Evolutionary conservation across 35 echinoderm and acorn worm species (phyloP), one percentile per base, ranked within the genome.

Genomic region (Ptychodera flava): DNA sequence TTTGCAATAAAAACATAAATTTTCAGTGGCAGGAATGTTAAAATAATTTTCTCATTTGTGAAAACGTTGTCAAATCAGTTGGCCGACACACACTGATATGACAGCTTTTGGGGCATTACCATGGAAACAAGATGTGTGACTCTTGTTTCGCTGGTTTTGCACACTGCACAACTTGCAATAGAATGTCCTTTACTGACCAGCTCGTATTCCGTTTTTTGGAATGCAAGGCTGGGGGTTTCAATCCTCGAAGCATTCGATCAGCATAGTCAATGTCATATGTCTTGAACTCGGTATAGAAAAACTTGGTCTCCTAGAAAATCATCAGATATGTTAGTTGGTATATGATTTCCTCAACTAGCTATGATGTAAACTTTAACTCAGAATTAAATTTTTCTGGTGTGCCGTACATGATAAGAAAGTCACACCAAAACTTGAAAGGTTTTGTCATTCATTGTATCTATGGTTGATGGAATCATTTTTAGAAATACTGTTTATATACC

Each of bases 291-390:
- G 82, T 30, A 83, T 36, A 83, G 34, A 36, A 36, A n/a, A 36
- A 83, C 15, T 36, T 76, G 27, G 91, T 84, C 87, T 86, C 89
- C 93, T 95, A 79, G 28, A 32, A 64, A 64, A 64, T n/a, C n/a
- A n/a, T n/a, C n/a, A n/a, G n/a, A n/a, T n/a, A n/a, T n/a, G n/a
- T n/a, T n/a, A n/a, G n/a, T n/a, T n/a, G n/a, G n/a, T n/a, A n/a
- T n/a, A n/a, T n/a, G n/a, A n/a, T n/a, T n/a, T n/a, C n/a, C n/a
- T n/a, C n/a, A n/a, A n/a, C n/a, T n/a, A n/a, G n/a, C n/a, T n/a
- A n/a, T n/a, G n/a, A n/a, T n/a, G n/a, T n/a, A n/a, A n/a, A n/a
- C n/a, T n/a, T n/a, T n/a, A n/a, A n/a, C n/a, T n/a, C n/a, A n/a
- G n/a, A n/a, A n/a, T n/a, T n/a, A n/a, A n/a, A n/a, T n/a, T n/a